phyloP scores from a whole-genome alignment of 2,797 vertebrate species.

The Rachycentron canadum region DNA sequence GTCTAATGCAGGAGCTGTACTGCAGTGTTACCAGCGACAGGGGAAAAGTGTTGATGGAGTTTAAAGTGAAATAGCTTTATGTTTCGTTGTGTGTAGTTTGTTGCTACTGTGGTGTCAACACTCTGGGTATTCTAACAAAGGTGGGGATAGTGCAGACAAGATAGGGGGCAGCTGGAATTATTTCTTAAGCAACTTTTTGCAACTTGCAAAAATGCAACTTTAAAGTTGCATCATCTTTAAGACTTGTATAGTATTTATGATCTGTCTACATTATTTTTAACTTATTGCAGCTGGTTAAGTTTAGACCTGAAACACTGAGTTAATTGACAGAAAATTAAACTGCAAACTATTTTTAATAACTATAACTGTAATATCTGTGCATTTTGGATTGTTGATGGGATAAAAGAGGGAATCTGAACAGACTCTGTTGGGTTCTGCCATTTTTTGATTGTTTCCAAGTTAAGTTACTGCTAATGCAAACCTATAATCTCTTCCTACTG shows the following conservation, averaged over 20 bases:
- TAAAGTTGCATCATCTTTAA: background rate
- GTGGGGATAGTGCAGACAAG: conserved; percentile 5
- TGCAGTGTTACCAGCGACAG: conserved; percentile 55
- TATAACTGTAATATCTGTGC: background rate
- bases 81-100: conserved; percentile 69
- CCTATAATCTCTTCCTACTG: background rate
- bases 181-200: background rate
- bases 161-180: conserved; percentile 10
- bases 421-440: background rate
- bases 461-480: background rate
- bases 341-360: background rate
- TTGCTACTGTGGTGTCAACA: conserved; percentile 37
- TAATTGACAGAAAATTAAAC: background rate
- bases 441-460: background rate
- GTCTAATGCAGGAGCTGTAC: conserved; percentile 64
- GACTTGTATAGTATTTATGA: background rate
- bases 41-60: conserved; percentile 70
- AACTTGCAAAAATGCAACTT: background rate
- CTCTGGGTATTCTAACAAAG: conserved; percentile 44
- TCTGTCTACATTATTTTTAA: background rate
- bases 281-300: background rate
- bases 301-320: background rate
- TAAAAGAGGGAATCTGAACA: background rate
- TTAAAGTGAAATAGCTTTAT: conserved; percentile 78
- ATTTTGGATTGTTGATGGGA: background rate